Conservation (phyloP, 2,113 vertebrate genomes). For the Psephotus haematonotus region DNA sequence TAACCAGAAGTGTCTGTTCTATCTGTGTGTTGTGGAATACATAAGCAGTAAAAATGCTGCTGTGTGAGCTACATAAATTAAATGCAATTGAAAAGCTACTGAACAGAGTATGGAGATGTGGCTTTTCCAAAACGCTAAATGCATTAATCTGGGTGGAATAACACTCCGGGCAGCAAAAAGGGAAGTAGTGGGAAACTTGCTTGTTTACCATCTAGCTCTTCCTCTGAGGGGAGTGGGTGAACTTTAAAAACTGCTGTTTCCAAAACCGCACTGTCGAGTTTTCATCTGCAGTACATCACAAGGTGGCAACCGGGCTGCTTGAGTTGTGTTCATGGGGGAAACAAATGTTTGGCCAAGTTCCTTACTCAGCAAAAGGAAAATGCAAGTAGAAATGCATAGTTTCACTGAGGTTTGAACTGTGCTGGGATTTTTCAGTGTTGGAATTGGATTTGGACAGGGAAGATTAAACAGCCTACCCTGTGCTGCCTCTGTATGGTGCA, state of each 20-base stretch:
- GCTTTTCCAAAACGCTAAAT: not conserved
- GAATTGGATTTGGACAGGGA: not conserved
- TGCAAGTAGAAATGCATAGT: not conserved
- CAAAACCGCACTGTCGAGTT: not conserved
- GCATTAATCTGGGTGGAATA: not conserved
- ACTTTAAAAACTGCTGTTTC: not conserved
- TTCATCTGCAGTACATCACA: slow-evolving; percentile 24
- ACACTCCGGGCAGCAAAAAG: not conserved
- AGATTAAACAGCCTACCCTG: not conserved
- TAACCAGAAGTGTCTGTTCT: slow-evolving; percentile 61
- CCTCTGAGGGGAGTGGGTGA: not conserved
- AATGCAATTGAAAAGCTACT: not conserved
- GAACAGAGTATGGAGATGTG: not conserved
- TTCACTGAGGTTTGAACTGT: not conserved
- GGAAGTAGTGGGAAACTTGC: not conserved
- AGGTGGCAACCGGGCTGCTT: not conserved
- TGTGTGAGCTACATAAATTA: not conserved
- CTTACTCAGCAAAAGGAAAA: slow-evolving; percentile 39
- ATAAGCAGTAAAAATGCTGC: slow-evolving; percentile 6
- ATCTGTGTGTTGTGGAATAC: slow-evolving; percentile 33
- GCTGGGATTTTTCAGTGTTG: not conserved
- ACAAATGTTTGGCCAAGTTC: slow-evolving; percentile 29
- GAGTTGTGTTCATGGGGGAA: not conserved
- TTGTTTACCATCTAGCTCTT: not conserved
- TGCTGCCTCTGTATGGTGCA: not conserved